Conservation (phyloP, 1,140 invertebrate species). For the Trichoplusia ni region DNA sequence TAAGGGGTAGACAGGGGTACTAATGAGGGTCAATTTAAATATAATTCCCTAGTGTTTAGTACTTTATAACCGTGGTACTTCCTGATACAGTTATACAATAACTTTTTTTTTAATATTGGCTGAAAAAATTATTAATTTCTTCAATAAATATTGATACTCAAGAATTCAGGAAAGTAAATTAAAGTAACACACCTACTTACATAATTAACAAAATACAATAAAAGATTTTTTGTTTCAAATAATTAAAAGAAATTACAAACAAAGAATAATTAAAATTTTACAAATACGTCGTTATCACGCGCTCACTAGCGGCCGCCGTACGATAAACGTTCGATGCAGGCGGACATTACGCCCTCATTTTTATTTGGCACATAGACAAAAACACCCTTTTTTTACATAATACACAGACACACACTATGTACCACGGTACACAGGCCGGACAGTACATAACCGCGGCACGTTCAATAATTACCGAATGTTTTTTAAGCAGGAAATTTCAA, state of each 20-base stretch:
- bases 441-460: slow-evolving; percentile 58
- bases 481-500: slow-evolving; percentile 78
- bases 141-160: too few species aligned
- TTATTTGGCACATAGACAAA: slow-evolving; percentile 81
- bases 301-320: slow-evolving; percentile 33
- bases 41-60: too few species aligned
- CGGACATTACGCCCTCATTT: slow-evolving; percentile 80
- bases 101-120: too few species aligned
- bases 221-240: background rate
- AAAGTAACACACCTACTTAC: background rate
- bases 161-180: too few species aligned
- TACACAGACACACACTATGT: slow-evolving; percentile 54
- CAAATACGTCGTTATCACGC: slow-evolving; percentile 23
- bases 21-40: too few species aligned
- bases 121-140: too few species aligned
- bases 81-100: too few species aligned
- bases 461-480: slow-evolving; percentile 79
- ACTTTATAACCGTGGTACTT: too few species aligned
- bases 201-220: background rate
- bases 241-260: slow-evolving; percentile 3
- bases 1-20: too few species aligned
- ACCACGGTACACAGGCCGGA: slow-evolving; percentile 36
- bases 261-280: background rate
- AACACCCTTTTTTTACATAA: slow-evolving; percentile 79
- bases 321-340: slow-evolving; percentile 75